Evolutionary conservation across 1,140 invertebrate species (phyloP).

Genomic region (Mycetomoellerius zeteki): DNA sequence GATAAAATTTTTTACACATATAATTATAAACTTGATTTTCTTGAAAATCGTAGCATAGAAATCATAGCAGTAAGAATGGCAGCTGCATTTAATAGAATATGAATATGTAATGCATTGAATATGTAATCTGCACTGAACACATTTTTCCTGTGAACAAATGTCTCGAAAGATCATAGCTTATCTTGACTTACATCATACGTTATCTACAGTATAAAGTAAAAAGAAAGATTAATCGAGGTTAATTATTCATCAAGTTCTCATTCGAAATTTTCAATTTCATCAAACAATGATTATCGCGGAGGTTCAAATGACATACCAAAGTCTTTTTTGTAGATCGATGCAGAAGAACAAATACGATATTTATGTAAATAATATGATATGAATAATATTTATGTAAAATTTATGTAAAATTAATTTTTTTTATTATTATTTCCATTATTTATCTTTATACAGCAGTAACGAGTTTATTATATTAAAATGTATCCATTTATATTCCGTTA

Average conservation of each 20-base stretch:
- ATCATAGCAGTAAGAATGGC: not conserved
- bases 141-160: not conserved
- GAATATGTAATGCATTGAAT: not conserved
- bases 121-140: not conserved
- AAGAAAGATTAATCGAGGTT: conserved; percentile 1
- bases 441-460: not conserved
- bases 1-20: not conserved
- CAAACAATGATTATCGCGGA: not conserved
- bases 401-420: not conserved
- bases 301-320: not conserved
- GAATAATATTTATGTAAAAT: not conserved
- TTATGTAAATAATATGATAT: not conserved
- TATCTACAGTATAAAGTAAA: conserved; percentile 22
- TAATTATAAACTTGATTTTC: not conserved
- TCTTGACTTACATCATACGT: conserved; percentile 61
- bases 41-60: not conserved
- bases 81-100: not conserved
- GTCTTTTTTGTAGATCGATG: not conserved
- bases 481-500: no score
- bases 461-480: not conserved
- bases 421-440: not conserved
- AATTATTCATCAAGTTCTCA: not conserved
- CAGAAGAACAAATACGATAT: not conserved
- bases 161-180: conserved; percentile 24
- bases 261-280: conserved; percentile 38